phyloP scores from a whole-genome alignment of 2,113 vertebrate species.

The Illadopsis cleaveri region DNA sequence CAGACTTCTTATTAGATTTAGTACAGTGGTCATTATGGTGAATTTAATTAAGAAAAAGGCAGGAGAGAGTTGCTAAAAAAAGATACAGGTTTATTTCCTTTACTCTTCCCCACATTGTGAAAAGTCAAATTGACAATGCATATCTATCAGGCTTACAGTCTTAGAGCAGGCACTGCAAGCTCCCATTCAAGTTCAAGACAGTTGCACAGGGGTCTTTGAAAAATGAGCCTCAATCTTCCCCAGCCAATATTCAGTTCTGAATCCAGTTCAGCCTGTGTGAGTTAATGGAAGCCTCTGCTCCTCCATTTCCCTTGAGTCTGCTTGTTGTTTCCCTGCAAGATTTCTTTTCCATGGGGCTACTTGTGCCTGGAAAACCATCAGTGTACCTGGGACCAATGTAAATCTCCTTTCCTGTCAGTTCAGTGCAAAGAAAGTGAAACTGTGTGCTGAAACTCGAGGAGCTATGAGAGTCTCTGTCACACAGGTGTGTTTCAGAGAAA shows the following conservation, averaged over 20 bases:
- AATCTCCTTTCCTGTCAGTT: neutral
- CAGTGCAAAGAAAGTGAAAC: neutral
- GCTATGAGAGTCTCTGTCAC: neutral
- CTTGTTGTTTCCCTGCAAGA: neutral
- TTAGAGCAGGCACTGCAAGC: neutral
- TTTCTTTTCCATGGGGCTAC: neutral
- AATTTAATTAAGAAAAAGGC: neutral
- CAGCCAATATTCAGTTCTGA: neutral
- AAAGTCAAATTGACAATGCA: neutral
- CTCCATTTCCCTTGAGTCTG: neutral
- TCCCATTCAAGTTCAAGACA: neutral
- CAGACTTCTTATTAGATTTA: slow-evolving; percentile 3
- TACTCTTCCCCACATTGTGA: neutral
- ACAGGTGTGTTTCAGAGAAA: neutral
- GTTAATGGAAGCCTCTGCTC: neutral
- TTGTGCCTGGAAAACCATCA: neutral
- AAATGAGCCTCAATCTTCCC: neutral
- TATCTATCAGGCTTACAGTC: neutral
- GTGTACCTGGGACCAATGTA: neutral
- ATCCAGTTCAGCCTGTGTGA: neutral
- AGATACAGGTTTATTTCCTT: neutral
- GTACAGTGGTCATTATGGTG: neutral
- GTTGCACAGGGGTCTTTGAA: neutral
- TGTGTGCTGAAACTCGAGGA: neutral
- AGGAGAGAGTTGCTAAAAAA: neutral